These are phyloP conservation scores for Typhlichthys subterraneus DNA, from an alignment of 2,797 vertebrate species.

Conservation along the genomic window DNA sequence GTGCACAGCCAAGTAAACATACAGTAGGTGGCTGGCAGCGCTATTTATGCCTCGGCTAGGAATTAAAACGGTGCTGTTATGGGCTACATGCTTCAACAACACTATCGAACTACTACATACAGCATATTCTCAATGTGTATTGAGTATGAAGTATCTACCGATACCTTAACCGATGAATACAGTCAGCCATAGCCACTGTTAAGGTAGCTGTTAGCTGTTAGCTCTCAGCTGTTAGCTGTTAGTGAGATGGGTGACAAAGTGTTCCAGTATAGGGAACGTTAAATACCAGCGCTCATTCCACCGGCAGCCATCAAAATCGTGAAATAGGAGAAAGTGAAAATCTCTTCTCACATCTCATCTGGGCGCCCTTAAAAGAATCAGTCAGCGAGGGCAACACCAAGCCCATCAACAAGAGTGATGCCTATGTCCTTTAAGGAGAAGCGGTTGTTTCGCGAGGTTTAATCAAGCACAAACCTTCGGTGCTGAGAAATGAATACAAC, in stretches of 20 bases:
- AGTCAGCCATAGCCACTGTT: too few species aligned
- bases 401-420: not conserved
- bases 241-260: slow-evolving; percentile 7
- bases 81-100: not conserved
- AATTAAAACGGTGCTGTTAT: slow-evolving; percentile 32
- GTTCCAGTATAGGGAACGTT: slow-evolving; percentile 4
- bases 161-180: not conserved
- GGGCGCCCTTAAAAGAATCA: not conserved
- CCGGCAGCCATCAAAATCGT: slow-evolving; percentile 14
- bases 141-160: not conserved
- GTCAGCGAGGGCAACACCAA: not conserved
- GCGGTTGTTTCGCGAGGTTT: too few species aligned
- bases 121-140: not conserved
- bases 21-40: slow-evolving; percentile 46
- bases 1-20: slow-evolving; percentile 51
- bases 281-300: slow-evolving; percentile 13
- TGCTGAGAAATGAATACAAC: too few species aligned
- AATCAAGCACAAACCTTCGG: too few species aligned
- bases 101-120: not conserved
- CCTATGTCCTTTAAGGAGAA: slow-evolving; percentile 29
- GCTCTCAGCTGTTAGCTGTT: not conserved
- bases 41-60: slow-evolving; percentile 41
- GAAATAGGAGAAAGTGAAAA: not conserved
- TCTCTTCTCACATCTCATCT: not conserved
- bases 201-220: not conserved